Evolutionary conservation across 2,797 vertebrate genomes (phyloP).

Genomic region (Bradypus variegatus): DNA sequence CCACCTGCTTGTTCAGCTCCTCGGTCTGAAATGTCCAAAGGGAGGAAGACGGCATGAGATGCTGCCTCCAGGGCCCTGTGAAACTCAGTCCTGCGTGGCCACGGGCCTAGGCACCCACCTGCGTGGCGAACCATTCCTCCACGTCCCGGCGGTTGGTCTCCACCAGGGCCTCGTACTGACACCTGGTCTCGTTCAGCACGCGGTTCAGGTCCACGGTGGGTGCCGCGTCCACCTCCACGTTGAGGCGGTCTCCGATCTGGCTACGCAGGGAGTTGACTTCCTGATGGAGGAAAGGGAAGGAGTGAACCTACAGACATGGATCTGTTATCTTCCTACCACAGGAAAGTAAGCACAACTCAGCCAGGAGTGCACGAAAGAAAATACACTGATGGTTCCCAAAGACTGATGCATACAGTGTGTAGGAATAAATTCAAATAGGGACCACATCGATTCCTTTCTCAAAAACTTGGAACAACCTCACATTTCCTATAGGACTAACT

Average conservation of each 20-base stretch:
- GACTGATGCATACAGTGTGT: rapidly evolving
- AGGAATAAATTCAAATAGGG: not conserved
- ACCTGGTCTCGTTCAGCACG: slow-evolving; percentile 79
- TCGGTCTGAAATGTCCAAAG: slow-evolving; percentile 45
- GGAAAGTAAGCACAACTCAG: not conserved
- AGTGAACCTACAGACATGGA: not conserved
- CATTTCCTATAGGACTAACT: not conserved
- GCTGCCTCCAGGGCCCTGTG: not conserved
- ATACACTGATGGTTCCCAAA: not conserved
- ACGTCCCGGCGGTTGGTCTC: slow-evolving; percentile 83
- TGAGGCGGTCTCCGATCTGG: slow-evolving; percentile 71
- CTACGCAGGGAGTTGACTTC: slow-evolving; percentile 6
- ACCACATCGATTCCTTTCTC: not conserved
- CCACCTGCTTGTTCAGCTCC: slow-evolving; percentile 65
- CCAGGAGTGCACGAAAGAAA: not conserved
- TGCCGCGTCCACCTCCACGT: slow-evolving; percentile 83
- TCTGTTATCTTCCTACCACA: not conserved
- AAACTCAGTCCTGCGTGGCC: not conserved
- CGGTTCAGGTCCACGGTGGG: slow-evolving; percentile 82
- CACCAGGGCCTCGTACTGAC: slow-evolving; percentile 82
- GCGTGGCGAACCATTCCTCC: slow-evolving; percentile 81
- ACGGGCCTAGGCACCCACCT: slow-evolving; percentile 36
- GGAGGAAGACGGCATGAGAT: not conserved
- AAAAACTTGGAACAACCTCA: not conserved
- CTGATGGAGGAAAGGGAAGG: not conserved